phyloP scores from a whole-genome alignment of 2,797 vertebrate genomes.

The Typhlichthys subterraneus region DNA sequence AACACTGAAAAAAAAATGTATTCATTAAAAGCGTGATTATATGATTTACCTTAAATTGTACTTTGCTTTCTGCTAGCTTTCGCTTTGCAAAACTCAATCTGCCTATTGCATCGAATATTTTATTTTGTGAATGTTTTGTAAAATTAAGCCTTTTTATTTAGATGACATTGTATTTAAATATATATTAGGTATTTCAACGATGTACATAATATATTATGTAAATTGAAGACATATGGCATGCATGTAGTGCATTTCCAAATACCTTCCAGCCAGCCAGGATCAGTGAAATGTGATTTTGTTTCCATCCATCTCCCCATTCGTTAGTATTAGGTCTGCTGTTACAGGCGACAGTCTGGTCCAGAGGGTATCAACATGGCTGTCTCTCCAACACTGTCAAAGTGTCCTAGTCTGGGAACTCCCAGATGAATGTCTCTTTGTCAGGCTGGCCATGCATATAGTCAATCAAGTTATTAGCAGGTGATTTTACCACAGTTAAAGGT shows the following conservation, averaged over 20 bases:
- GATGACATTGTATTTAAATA: constrained; percentile 9
- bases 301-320: not conserved
- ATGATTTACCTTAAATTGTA: not conserved
- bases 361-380: not conserved
- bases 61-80: too few species aligned
- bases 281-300: constrained; percentile 41
- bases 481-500: too few species aligned
- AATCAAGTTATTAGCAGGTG: too few species aligned
- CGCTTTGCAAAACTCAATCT: constrained; percentile 30
- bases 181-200: not conserved
- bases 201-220: too few species aligned
- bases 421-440: too few species aligned
- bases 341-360: not conserved
- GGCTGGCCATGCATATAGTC: too few species aligned
- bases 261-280: constrained; percentile 13
- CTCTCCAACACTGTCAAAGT: not conserved
- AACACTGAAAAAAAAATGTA: too few species aligned
- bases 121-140: constrained; percentile 20
- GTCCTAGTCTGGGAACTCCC: not conserved
- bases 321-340: not conserved
- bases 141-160: constrained; percentile 43
- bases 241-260: too few species aligned
- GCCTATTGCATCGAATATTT: constrained; percentile 15
- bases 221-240: too few species aligned
- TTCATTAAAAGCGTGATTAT: not conserved